Conservation (phyloP, 2,113 vertebrate genomes). For the Cryptomyrus ogoouensis region DNA sequence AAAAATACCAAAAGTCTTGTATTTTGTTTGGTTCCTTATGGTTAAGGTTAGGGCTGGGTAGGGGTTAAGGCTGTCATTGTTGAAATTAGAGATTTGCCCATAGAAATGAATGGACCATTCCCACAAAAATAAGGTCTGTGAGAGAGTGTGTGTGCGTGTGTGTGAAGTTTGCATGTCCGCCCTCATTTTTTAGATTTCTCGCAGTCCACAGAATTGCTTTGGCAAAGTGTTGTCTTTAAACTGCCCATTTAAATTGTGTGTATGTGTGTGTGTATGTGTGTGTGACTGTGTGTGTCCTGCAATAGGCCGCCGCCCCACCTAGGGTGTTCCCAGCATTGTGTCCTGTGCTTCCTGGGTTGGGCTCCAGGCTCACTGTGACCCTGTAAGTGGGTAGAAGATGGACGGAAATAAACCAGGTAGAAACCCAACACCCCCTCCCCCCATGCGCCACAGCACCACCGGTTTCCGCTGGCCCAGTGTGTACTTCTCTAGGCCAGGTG, state of each 20-base stretch:
- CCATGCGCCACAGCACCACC: background rate
- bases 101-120: background rate
- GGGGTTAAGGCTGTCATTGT: background rate
- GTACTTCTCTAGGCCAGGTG: background rate
- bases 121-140: background rate
- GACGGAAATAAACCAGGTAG: background rate
- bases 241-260: background rate
- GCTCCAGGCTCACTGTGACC: background rate
- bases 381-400: background rate
- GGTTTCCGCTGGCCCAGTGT: background rate
- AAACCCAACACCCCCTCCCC: background rate
- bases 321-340: background rate
- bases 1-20: background rate
- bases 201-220: background rate
- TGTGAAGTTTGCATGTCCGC: background rate
- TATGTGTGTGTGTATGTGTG: too few relatives aligned
- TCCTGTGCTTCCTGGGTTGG: background rate
- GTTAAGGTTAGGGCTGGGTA: background rate
- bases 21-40: background rate
- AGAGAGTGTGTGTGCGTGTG: background rate
- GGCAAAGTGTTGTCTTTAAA: background rate
- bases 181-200: background rate
- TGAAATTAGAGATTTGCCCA: background rate
- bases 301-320: background rate
- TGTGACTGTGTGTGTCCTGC: background rate